Evolutionary conservation across 1,140 invertebrate species (phyloP).

Genomic region (Dendrolimus punctatus): DNA sequence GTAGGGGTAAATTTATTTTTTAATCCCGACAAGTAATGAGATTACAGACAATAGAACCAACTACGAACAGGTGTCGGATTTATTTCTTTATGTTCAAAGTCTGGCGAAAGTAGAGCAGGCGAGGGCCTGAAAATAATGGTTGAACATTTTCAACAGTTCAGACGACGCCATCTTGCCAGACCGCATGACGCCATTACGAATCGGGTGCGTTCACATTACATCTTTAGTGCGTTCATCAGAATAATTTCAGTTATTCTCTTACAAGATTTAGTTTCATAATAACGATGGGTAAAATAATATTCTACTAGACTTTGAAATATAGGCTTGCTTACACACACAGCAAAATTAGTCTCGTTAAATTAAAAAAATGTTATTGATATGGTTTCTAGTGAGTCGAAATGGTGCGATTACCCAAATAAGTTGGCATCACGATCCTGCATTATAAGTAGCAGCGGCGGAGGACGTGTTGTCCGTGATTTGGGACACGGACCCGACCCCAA

Average conservation of each 20-base stretch:
- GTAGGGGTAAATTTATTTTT: slow-evolving; percentile 1
- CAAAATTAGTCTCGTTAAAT: background rate
- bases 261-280: too few species aligned
- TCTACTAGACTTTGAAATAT: too few species aligned
- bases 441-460: slow-evolving; percentile 12
- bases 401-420: slow-evolving; percentile 15
- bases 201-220: slow-evolving; percentile 36
- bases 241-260: background rate
- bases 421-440: slow-evolving; percentile 16
- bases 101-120: slow-evolving; percentile 20
- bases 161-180: slow-evolving; percentile 55
- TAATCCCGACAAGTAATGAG: background rate
- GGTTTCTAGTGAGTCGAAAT: slow-evolving; percentile 2
- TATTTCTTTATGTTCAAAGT: background rate
- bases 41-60: background rate
- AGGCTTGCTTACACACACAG: background rate
- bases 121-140: slow-evolving; percentile 29
- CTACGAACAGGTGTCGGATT: background rate
- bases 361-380: background rate
- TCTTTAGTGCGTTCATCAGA: background rate
- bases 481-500: slow-evolving; percentile 5
- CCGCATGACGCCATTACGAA: slow-evolving; percentile 66
- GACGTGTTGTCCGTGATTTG: slow-evolving; percentile 11
- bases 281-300: too few species aligned
- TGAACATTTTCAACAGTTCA: slow-evolving; percentile 25